Percentiles rank a stretch among this genome's conserved stretches.
Conservation (phyloP, 64 coral and sea anemone species). For the Anthopleura sola region DNA sequence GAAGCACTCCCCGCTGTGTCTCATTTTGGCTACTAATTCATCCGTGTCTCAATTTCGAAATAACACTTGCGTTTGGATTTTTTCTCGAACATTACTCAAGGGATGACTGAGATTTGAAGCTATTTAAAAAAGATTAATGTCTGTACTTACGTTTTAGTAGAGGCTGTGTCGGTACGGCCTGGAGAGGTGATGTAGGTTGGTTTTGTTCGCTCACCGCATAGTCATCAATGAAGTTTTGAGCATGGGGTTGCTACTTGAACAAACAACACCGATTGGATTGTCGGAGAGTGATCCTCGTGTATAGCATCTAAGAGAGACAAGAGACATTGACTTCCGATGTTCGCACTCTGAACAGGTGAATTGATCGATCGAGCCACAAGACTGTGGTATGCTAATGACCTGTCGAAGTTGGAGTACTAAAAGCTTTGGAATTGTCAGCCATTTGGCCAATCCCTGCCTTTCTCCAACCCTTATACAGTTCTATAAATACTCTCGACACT, state of each 20-base stretch:
- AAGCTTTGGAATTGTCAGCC: conserved; percentile 7
- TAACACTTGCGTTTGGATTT: neutral
- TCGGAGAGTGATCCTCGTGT: neutral
- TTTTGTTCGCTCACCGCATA: neutral
- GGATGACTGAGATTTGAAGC: neutral
- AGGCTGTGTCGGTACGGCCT: neutral
- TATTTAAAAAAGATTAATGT: neutral
- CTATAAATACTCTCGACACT: neutral
- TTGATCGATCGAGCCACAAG: neutral
- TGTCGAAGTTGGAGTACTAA: neutral
- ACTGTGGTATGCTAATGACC: neutral
- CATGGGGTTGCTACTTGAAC: neutral
- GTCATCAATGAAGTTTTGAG: neutral
- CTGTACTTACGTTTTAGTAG: neutral
- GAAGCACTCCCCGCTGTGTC: neutral
- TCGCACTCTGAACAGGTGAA: neutral
- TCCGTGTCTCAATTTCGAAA: neutral
- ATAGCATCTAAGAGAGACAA: neutral
- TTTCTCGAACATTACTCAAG: neutral
- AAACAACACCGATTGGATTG: neutral
- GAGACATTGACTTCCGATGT: neutral
- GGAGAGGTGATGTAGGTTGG: neutral
- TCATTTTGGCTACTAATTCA: neutral
- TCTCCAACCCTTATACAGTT: neutral
- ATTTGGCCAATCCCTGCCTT: neutral